These are phyloP conservation scores for Cephalopachus bancanus DNA, from an alignment of 2,797 vertebrate genomes.

Conservation along the genomic window DNA sequence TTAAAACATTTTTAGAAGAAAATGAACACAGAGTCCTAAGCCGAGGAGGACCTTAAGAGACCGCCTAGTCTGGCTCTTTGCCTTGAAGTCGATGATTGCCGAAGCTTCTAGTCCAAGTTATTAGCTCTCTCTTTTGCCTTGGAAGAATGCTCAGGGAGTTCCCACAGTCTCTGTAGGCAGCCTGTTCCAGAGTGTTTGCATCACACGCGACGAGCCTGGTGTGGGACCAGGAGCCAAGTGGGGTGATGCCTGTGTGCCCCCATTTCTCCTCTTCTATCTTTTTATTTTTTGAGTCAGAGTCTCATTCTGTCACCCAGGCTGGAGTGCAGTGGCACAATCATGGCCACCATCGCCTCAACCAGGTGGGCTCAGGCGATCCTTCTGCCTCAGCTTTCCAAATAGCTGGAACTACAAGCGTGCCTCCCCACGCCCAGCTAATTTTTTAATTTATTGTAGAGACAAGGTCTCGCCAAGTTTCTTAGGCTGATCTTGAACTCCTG, in stretches of 20 bases:
- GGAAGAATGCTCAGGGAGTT: conserved; percentile 1
- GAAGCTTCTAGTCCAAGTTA: neutral
- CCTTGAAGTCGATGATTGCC: neutral
- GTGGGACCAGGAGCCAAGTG: neutral
- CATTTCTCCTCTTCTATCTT: neutral
- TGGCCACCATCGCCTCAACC: no score
- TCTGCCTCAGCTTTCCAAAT: no score
- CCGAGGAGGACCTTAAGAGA: neutral
- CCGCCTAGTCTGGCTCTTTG: neutral
- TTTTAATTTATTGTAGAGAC: no score
- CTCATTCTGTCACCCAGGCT: no score
- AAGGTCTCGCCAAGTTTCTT: no score
- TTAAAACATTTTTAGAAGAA: conserved; percentile 56
- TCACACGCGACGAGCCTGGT: neutral
- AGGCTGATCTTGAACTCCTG: no score
- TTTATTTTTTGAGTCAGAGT: no score
- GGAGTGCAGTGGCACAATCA: no score
- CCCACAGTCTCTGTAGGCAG: neutral
- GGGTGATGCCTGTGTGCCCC: accelerated
- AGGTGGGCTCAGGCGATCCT: no score
- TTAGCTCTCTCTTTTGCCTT: neutral
- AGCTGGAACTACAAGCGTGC: no score
- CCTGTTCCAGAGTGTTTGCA: neutral
- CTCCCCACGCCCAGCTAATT: no score
- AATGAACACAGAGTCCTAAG: neutral